Conservation (phyloP, 1,140 invertebrate genomes). For the Globodera rostochiensis region DNA sequence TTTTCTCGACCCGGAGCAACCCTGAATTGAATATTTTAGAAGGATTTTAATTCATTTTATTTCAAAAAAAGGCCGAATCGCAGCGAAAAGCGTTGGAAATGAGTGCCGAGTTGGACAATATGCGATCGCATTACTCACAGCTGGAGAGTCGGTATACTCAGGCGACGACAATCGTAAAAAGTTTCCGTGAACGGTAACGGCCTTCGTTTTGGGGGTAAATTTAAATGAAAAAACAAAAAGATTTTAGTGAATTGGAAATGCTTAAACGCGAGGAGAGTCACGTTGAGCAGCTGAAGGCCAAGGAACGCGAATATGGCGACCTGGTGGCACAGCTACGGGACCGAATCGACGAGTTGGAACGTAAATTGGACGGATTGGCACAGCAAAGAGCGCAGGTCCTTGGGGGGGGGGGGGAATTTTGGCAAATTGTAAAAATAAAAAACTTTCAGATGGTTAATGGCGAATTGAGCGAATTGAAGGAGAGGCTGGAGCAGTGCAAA, state of each 20-base stretch:
- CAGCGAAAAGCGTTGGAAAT: slow-evolving; percentile 61
- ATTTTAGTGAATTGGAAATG: slow-evolving; percentile 59
- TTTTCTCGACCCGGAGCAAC: too few relatives aligned
- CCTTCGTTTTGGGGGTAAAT: too few relatives aligned
- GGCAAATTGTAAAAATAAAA: background rate
- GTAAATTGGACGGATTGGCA: slow-evolving; percentile 49
- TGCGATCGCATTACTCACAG: slow-evolving; percentile 54
- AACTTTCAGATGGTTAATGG: slow-evolving; percentile 37
- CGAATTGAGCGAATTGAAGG: slow-evolving; percentile 45
- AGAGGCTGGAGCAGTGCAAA: slow-evolving; percentile 29
- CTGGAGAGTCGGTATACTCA: slow-evolving; percentile 62
- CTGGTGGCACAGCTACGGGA: slow-evolving; percentile 51
- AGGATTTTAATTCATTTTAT: too few relatives aligned
- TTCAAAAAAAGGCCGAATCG: slow-evolving; percentile 26
- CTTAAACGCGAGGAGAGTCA: slow-evolving; percentile 62
- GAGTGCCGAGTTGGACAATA: slow-evolving; percentile 49
- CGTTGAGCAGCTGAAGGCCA: slow-evolving; percentile 57
- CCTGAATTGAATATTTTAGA: too few relatives aligned
- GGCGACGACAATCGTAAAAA: slow-evolving; percentile 54
- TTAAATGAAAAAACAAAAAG: slow-evolving; percentile 18
- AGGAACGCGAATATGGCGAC: slow-evolving; percentile 56
- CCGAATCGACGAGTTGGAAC: slow-evolving; percentile 61
- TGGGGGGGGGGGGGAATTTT: too few relatives aligned
- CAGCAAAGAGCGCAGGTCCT: slow-evolving; percentile 29
- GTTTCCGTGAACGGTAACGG: slow-evolving; percentile 55